phyloP scores from a whole-genome alignment of 1,140 invertebrate genomes.

The Palaemon carinicauda region DNA sequence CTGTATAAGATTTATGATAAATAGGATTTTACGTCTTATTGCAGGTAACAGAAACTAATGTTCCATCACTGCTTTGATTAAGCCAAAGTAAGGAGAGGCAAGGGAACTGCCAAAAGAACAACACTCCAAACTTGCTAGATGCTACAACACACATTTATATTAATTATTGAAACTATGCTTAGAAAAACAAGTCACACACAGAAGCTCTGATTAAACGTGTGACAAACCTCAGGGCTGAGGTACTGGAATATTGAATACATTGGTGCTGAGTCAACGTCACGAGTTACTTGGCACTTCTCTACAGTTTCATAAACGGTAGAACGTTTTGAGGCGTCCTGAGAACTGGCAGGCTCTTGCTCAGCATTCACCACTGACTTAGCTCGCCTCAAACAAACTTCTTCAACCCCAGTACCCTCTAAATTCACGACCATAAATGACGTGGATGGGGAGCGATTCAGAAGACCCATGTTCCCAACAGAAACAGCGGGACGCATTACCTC shows the following conservation, averaged over 20 bases:
- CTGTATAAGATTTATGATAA: too few relatives aligned
- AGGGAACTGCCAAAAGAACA: neutral
- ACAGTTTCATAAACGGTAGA: slow-evolving; percentile 58
- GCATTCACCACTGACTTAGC: slow-evolving; percentile 41
- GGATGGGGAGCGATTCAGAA: slow-evolving; percentile 9
- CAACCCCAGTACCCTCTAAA: slow-evolving; percentile 29
- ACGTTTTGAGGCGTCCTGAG: slow-evolving; percentile 38
- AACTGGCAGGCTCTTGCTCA: slow-evolving; percentile 10
- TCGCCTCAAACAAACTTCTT: slow-evolving; percentile 33
- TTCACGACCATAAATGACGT: slow-evolving; percentile 52
- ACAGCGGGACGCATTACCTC: slow-evolving; percentile 29
- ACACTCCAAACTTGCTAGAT: slow-evolving; percentile 11
- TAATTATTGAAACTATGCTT: neutral
- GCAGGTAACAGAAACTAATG: too few relatives aligned
- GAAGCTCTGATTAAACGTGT: slow-evolving; percentile 33
- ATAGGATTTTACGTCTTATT: too few relatives aligned
- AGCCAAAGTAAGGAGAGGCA: neutral
- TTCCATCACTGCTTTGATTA: neutral
- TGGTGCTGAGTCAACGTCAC: slow-evolving; percentile 57
- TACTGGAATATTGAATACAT: slow-evolving; percentile 59
- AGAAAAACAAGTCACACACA: slow-evolving; percentile 36
- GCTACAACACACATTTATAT: slow-evolving; percentile 23
- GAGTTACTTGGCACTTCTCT: slow-evolving; percentile 50
- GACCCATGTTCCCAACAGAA: slow-evolving; percentile 40
- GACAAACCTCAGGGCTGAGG: slow-evolving; percentile 54